Conservation (phyloP, 2,113 vertebrate species). For the Phodopus roborovskii region DNA sequence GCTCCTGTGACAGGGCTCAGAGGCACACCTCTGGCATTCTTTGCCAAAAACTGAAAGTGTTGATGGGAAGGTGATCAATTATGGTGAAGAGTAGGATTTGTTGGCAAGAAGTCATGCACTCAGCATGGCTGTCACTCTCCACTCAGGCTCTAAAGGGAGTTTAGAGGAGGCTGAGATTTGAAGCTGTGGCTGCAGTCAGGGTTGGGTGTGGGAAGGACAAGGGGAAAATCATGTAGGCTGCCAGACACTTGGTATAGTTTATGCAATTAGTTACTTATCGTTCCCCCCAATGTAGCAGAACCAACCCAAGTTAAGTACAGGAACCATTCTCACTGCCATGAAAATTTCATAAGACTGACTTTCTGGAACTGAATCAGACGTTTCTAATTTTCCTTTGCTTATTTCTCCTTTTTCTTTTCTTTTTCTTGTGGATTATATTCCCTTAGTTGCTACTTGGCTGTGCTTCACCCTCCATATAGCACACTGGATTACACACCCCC, state of each 20-base stretch:
- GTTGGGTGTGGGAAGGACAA: slow-evolving; percentile 38
- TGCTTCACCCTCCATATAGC: slow-evolving; percentile 46
- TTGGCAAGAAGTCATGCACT: slow-evolving; percentile 38
- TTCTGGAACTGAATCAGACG: slow-evolving; percentile 72
- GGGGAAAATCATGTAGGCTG: slow-evolving; percentile 46
- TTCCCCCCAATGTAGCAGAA: slow-evolving; percentile 2
- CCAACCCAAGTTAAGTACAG: slow-evolving; percentile 63
- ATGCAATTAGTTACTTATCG: slow-evolving; percentile 63
- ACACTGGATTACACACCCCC: slow-evolving; percentile 24
- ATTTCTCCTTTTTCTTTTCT: neutral
- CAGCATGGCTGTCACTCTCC: slow-evolving; percentile 1
- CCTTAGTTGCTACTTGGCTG: slow-evolving; percentile 51
- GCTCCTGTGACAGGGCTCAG: slow-evolving; percentile 43
- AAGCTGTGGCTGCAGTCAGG: neutral
- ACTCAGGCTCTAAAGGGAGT: slow-evolving; percentile 18
- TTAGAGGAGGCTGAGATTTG: slow-evolving; percentile 10
- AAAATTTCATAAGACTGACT: slow-evolving; percentile 64
- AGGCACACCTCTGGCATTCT: slow-evolving; percentile 1
- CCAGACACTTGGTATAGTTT: slow-evolving; percentile 70
- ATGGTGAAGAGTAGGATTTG: neutral
- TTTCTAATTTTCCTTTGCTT: slow-evolving; percentile 62
- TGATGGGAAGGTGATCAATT: slow-evolving; percentile 67
- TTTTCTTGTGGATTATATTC: slow-evolving; percentile 42
- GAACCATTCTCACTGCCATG: slow-evolving; percentile 32
- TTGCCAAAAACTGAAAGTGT: neutral